Evolutionary conservation across 2,888 invertebrate species (phyloP).

Genomic region (Bellardia bayeri): DNA sequence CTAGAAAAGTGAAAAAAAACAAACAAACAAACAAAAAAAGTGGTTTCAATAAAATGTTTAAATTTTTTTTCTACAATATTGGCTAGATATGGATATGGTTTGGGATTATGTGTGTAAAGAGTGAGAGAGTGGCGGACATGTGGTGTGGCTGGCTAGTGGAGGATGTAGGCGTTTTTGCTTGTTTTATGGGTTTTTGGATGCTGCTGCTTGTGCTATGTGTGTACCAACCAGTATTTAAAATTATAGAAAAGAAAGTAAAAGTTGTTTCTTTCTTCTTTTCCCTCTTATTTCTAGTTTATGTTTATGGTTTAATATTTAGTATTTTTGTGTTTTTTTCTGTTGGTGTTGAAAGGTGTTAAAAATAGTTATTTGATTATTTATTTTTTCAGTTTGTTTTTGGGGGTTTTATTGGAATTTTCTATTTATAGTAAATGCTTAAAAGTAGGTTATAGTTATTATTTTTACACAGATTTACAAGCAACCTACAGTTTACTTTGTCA

Average conservation of each 20-base stretch:
- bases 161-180: slow-evolving; percentile 62
- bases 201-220: not conserved
- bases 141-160: slow-evolving; percentile 36
- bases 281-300: slow-evolving; percentile 21
- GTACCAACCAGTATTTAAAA: slow-evolving; percentile 9
- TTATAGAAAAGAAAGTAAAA: slow-evolving; percentile 64
- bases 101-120: not conserved
- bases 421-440: slow-evolving; percentile 13
- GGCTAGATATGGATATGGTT: slow-evolving; percentile 18
- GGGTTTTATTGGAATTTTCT: slow-evolving; percentile 29
- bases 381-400: not conserved
- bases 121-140: not conserved
- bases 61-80: slow-evolving; percentile 1
- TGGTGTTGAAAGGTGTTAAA: slow-evolving; percentile 46
- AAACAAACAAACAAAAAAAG: slow-evolving; percentile 33
- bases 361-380: slow-evolving; percentile 39
- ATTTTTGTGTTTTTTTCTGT: slow-evolving; percentile 18
- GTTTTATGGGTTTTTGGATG: slow-evolving; percentile 18
- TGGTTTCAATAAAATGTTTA: slow-evolving; percentile 41
- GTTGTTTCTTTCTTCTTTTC: slow-evolving; percentile 44
- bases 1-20: slow-evolving; percentile 72
- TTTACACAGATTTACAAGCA: not conserved
- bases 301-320: slow-evolving; percentile 18
- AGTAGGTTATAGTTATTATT: slow-evolving; percentile 42
- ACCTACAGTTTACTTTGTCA: slow-evolving; percentile 14